Base-by-base conservation (phyloP, 2,888 invertebrate genomes). In the Melanotus villosus region DNA sequence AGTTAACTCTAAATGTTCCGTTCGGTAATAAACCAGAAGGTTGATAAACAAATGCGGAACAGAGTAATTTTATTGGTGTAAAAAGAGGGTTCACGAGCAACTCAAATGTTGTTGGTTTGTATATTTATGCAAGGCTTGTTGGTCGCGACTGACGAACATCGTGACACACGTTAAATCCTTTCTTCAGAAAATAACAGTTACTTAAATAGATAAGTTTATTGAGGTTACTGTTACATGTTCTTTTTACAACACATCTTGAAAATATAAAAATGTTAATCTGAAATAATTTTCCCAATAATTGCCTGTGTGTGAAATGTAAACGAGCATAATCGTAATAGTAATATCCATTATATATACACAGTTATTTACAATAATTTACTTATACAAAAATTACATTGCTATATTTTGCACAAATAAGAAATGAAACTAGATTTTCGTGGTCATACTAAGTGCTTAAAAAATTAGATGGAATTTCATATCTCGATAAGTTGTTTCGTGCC, bases 331-430 rank as follows among this genome's bases (percentile, higher is more conserved):
- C 9, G 16, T 21, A 45, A 45, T 45, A 3, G 45, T 21, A 41
- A 10, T 16, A 45, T 45, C 19, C n/a, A 21, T 26, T 50, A 19
- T 50, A 45, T 59, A 50, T 62, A 62, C 47, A 62, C 50, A 62
- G 30, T 47, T 62, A 62, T 62, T 34, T 62, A 62, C 60, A 62
- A 36, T 47, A 62, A 62, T 59, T 59, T 59, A 59, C 41, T 54
- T 59, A 45, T 59, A 59, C 45, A 59, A 62, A 60, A 50, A 50
- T 62, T 62, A 62, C 60, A 62, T 18, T 34, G n/a, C 23, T 50
- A 26, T 12, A 2, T 7, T 45, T 45, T 45, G 45, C 45, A 45
- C 45, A 14, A 21, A 50, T 12, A 30, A n/a, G 5, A 50, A 30
- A 50, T 9, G n/a, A 16, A 16, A 50, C n/a, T 9, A 30, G 12